phyloP scores from a whole-genome alignment of 2,113 vertebrate species.

The Nibea coibor region DNA sequence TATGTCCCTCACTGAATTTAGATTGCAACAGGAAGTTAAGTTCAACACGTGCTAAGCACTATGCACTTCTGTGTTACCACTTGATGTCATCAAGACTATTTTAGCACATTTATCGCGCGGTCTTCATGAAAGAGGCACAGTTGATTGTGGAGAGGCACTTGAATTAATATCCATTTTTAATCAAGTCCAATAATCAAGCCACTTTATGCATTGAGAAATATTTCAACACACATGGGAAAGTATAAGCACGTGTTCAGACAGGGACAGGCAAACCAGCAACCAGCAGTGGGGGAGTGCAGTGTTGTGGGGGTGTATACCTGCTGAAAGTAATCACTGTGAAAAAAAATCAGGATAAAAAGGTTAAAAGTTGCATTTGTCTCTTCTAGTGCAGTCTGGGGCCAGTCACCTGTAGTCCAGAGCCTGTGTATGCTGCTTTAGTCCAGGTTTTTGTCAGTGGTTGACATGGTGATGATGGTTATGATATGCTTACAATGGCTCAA shows the following conservation, averaged over 20 bases:
- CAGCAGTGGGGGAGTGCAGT: too few relatives aligned
- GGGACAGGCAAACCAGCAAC: too few relatives aligned
- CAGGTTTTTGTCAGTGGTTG: not conserved
- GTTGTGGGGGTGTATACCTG: too few relatives aligned
- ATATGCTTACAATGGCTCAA: not conserved
- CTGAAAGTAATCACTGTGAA: too few relatives aligned
- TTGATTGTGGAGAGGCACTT: conserved; percentile 2
- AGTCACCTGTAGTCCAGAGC: not conserved
- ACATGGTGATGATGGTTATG: not conserved
- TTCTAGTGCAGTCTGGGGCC: not conserved
- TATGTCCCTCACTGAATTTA: not conserved
- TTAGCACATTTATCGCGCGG: not conserved
- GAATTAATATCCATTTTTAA: not conserved
- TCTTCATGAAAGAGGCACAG: not conserved
- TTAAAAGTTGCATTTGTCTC: not conserved
- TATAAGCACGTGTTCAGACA: not conserved
- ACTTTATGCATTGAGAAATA: too few relatives aligned
- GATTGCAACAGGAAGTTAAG: not conserved
- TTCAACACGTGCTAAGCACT: not conserved
- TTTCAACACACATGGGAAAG: not conserved
- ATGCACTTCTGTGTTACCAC: not conserved
- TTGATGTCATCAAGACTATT: not conserved
- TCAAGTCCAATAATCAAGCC: too few relatives aligned
- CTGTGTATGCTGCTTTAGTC: not conserved
- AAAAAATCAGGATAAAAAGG: too few relatives aligned